Base-by-base conservation (phyloP, 2,888 invertebrate species). In the Pemphredon lugubris region DNA sequence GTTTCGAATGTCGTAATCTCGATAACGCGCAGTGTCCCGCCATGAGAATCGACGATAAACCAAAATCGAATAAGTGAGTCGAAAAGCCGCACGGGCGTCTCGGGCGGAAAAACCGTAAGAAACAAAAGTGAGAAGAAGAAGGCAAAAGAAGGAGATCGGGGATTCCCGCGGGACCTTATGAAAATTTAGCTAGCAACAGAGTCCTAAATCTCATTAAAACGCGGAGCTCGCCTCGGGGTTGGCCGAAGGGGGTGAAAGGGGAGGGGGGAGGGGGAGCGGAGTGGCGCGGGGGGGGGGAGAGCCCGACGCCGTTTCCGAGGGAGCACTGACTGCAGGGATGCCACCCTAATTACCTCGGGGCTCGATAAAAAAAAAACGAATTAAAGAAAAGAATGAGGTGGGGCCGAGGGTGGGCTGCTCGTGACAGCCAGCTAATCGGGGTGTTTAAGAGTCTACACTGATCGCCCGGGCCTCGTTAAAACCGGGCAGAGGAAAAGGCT, bases 391-490 rank as follows among this genome's bases (percentile, higher is more conserved):
- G 87, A 88, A 88, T 86, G 88, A 87, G 88, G 85, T 83, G 86
- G 87, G 67, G 78, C 75, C 81, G 84, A 86, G 88, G 87, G 85
- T 86, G 88, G 85, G 83, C 89, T 89, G 89, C 83, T 87, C 87
- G 86, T 89, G 89, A 89, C 89, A 89, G 89, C 88, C 84, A 87
- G 89, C 89, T 89, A 89, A 89, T 89, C 89, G 89, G 88, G 89
- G 89, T 89, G 88, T 89, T 89, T 89, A 89, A 89, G 89, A 88
- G 89, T 89, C 89, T 89, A 88, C 89, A 89, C 88, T 88, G 88
- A 89, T 89, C 89, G 89, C 85, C 84, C 73, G 84, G 88, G 85
- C 86, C 85, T 88, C 87, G 88, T 89, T 89, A 88, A 88, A 89
- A 86, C 84, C 75, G 77, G 73, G 83, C 67, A 64, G 81, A 75